A percentile compares a stretch with the other conserved stretches of the same genome.
Conservation (phyloP, 2,113 vertebrate species). For the Notechis scutatus region DNA sequence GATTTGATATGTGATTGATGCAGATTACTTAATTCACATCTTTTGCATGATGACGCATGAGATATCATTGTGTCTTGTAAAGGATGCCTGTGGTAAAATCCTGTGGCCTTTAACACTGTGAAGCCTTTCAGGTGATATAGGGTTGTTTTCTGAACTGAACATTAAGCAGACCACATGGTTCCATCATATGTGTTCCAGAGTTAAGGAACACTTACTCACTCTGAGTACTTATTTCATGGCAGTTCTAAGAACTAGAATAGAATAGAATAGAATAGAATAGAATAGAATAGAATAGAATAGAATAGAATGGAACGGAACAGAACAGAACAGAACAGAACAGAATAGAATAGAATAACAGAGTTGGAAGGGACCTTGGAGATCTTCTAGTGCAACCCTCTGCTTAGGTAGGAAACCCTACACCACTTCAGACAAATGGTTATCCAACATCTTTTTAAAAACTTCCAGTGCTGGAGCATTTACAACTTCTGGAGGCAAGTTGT, state of each 20-base stretch:
- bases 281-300: too few relatives aligned
- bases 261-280: too few relatives aligned
- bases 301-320: too few relatives aligned
- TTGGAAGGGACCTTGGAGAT: too few relatives aligned
- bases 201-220: not conserved
- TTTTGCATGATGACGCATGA: not conserved
- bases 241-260: not conserved
- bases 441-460: too few relatives aligned
- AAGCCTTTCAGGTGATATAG: not conserved
- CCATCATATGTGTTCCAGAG: not conserved
- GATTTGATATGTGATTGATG: not conserved
- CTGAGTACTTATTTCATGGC: not conserved
- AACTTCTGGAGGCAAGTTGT: too few relatives aligned
- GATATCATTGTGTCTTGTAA: not conserved
- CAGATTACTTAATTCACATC: not conserved
- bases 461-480: too few relatives aligned
- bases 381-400: too few relatives aligned
- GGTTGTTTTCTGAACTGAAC: not conserved
- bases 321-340: too few relatives aligned
- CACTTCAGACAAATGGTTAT: too few relatives aligned
- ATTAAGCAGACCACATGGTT: not conserved
- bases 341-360: too few relatives aligned
- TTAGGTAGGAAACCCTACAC: too few relatives aligned
- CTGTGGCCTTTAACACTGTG: not conserved
- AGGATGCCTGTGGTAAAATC: not conserved